Base-by-base conservation (phyloP, 2,888 invertebrate species). In the Agriopis marginaria region DNA sequence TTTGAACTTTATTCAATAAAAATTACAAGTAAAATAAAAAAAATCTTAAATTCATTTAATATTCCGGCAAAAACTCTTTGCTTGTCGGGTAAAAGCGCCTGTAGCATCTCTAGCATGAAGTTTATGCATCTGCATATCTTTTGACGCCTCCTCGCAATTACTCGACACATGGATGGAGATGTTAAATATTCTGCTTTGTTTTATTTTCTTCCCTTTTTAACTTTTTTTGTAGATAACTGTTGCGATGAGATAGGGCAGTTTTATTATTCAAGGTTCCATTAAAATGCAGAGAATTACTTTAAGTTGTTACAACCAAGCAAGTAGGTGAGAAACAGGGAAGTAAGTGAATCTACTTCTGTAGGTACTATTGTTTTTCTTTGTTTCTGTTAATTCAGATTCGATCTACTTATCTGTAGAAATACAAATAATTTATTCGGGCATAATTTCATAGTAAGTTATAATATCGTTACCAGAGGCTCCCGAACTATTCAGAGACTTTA, bases 71-170 rank as follows among this genome's bases (percentile, higher is more conserved):
- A 56, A 56, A 23, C 9, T 10, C 10, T 14, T 1, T 14, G 11
- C 32, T 14, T 55, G 5, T 23, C 44, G 32, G 58, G 17, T 44
- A 51, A 50, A 66, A 32, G n/a, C 3, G 12, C 39, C 14, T 17
- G 7, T 39, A 5, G 4, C 49, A 60, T 50, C 66, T 44, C 58
- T 68, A 61, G 6, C 42, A 86, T 84, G 79, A 87, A 83, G 62
- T 49, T 63, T 66, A 66, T 63, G 87, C 87, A 91, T 92, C 89
- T 92, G 88, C 87, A 88, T 91, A 89, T 91, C 87, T 90, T 88
- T 90, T 87, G 82, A 88, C 89, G 86, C 86, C 83, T 84, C 77
- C 68, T 44, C 75, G 84, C 82, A 81, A 85, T 90, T 85, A 86
- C 81, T 85, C 81, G 83, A 88, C 88, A 89, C 89, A 86, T 87